phyloP scores from a whole-genome alignment of 1,140 invertebrate species.

The Tachypleus tridentatus region DNA sequence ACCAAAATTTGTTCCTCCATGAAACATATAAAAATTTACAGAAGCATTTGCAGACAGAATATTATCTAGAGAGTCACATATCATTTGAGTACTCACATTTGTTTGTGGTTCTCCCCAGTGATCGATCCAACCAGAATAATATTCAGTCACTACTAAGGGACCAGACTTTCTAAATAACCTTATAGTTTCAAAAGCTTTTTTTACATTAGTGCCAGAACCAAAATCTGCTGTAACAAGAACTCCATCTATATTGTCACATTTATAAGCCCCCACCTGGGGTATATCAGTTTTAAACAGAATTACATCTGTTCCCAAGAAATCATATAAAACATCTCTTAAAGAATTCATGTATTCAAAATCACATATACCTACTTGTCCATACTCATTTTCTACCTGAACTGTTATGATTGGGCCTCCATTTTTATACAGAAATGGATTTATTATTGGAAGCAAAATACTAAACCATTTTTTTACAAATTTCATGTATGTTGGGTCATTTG shows the following conservation, averaged over 20 bases:
- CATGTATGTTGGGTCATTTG: constrained; percentile 27
- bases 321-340: constrained; percentile 15
- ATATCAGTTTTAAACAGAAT: constrained; percentile 21
- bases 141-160: constrained; percentile 32
- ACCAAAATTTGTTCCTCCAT: constrained; percentile 18
- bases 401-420: constrained; percentile 36
- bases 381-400: constrained; percentile 30
- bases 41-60: constrained; percentile 29
- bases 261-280: constrained; percentile 19
- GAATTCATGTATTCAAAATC: constrained; percentile 19
- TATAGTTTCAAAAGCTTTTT: constrained; percentile 22
- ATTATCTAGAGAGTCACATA: constrained; percentile 23
- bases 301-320: constrained; percentile 17
- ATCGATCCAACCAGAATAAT: constrained; percentile 32
- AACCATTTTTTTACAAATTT: constrained; percentile 32
- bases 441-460: constrained; percentile 29
- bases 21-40: constrained; percentile 28
- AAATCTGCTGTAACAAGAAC: constrained; percentile 63
- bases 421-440: constrained; percentile 33
- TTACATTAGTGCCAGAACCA: constrained; percentile 34
- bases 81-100: constrained; percentile 11
- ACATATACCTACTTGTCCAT: constrained; percentile 24
- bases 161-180: constrained; percentile 26
- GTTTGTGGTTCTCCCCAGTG: constrained; percentile 29
- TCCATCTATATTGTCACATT: constrained; percentile 48